Evolutionary conservation across 2,113 vertebrate species (phyloP).

Genomic region (Onychostruthus taczanowskii): DNA sequence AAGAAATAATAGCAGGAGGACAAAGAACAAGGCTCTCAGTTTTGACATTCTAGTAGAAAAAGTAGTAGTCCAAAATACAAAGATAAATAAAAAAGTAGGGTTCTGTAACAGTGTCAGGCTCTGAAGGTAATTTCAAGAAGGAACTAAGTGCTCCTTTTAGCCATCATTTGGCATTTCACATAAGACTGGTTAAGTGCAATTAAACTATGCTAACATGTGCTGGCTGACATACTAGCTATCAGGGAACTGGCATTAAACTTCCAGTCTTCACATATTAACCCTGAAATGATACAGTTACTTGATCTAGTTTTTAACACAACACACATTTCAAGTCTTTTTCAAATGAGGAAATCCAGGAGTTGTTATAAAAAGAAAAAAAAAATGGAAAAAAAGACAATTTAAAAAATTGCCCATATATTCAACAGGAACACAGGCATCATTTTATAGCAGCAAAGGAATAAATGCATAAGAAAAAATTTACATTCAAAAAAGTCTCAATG

Average conservation of each 20-base stretch:
- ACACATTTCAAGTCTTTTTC: background rate
- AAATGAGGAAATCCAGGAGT: background rate
- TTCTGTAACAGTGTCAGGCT: background rate
- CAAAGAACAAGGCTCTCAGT: background rate
- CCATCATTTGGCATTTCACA: background rate
- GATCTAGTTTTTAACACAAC: background rate
- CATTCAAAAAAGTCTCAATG: background rate
- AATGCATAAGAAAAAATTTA: background rate
- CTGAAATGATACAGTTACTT: background rate
- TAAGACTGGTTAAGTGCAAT: background rate
- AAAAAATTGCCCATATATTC: background rate
- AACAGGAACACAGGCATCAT: background rate
- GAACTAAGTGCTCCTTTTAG: background rate
- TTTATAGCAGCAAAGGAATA: background rate
- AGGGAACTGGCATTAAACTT: background rate
- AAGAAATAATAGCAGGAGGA: background rate
- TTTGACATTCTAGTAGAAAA: constrained; percentile 6
- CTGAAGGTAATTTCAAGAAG: background rate
- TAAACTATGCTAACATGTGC: background rate
- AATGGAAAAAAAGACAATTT: background rate
- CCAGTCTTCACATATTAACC: background rate
- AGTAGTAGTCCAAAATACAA: background rate
- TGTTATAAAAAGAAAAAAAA: background rate
- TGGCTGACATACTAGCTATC: background rate
- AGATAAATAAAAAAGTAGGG: background rate